Percentiles rank a stretch among this genome's conserved stretches.
These are phyloP conservation scores for Leucoraja erinaceus DNA, from an alignment of 2,113 vertebrate species.

Conservation along the genomic window DNA sequence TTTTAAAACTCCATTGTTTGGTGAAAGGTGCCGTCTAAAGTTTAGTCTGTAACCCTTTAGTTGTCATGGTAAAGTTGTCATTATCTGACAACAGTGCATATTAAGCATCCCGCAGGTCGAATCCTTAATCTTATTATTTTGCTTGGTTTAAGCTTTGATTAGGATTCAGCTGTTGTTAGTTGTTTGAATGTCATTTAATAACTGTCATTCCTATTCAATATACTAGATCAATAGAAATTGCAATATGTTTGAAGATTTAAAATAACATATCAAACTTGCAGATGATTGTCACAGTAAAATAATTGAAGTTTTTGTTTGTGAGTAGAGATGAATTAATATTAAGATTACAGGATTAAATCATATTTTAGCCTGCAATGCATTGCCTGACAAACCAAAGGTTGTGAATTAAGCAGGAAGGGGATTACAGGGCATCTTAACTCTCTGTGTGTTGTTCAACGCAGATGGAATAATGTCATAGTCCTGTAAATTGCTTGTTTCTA, in stretches of 20 bases:
- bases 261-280: not conserved
- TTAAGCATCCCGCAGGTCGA: not conserved
- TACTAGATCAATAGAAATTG: not conserved
- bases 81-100: not conserved
- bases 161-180: not conserved
- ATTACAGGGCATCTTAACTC: not conserved
- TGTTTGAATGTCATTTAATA: not conserved
- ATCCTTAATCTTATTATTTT: not conserved
- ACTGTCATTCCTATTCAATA: not conserved
- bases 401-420: not conserved
- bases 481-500: too few species aligned
- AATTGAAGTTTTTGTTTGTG: conserved; percentile 13
- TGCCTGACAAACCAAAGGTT: not conserved
- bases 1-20: too few species aligned
- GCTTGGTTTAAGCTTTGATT: not conserved
- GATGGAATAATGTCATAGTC: too few species aligned
- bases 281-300: not conserved
- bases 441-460: not conserved
- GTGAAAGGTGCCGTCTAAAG: too few species aligned
- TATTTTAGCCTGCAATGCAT: not conserved
- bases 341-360: not conserved
- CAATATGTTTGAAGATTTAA: not conserved
- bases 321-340: not conserved
- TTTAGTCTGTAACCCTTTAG: too few species aligned
- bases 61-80: not conserved